Evolutionary conservation across 2,797 vertebrate genomes (phyloP), one percentile per base, ranked within the genome.

Genomic region (Helarctos malayanus): DNA sequence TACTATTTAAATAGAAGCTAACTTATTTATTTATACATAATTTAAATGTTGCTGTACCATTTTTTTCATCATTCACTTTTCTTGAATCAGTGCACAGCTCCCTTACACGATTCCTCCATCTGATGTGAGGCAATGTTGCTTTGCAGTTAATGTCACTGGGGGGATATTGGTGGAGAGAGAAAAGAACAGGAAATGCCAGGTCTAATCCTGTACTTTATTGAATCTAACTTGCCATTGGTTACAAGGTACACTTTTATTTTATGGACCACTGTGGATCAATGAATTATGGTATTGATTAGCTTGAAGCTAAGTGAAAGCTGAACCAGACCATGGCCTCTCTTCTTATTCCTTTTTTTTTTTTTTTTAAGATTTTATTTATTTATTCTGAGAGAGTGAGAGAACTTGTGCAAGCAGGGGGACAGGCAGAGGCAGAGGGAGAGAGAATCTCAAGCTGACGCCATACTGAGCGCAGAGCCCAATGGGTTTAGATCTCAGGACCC

Each of bases 171-270:
- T 41, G 10, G 69, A 79, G 13, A 76, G 38, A 84, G 16, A 89
- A 29, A 15, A 87, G 38, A 93, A 52, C 18, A 25, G 25, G 2
- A 61, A 83, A 38, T 61, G 21, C 49, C 19, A 52, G 38, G 29
- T 54, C 76, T 80, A 76, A 23, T 16, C 9, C 32, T 73, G 0
- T 65, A 29, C 54, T 47, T 87, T 79, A 73, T 15, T 81, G 54
- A 63, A 5, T 86, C 25, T 78, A 83, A 73, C 2, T 7, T 73
- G 45, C 32, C 27, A 45, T 29, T 21, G n/a, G 61, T 88, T 82
- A 87, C 16, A 76, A 95, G 54, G 63, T 56, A 16, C 3, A 47
- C 23, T 18, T 93, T 93, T 94, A n/a, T 76, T 93, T 84, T 80
- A 76, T 80, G 57, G 13, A 81, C 19, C 38, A 2, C 21, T 78